Base-by-base conservation (phyloP, 1,140 invertebrate species). In the Apis dorsata region DNA sequence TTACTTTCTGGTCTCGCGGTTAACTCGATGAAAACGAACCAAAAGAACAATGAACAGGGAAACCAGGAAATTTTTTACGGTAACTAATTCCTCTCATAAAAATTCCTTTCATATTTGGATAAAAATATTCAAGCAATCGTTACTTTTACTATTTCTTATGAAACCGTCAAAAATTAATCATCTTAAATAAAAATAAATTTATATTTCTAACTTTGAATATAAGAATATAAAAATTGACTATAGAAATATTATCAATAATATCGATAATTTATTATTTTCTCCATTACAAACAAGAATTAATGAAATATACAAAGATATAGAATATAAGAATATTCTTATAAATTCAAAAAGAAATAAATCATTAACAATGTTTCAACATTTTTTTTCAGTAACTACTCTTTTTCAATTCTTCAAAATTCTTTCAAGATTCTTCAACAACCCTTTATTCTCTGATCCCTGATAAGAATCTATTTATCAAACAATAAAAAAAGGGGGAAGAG, bases 51-150 rank as follows among this genome's bases (percentile, higher is more conserved):
- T 59, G 65, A 77, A 44, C 34, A 65, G 69, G 12, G 59, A 65
- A n/a, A 1, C 79, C 19, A 28, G 72, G 55, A 81, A 15, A 81
- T 59, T 81, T 44, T 59, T 74, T 24, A 62, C 57, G 13, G 57
- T 28, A 62, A 79, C 19, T 51, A n/a, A 24, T 72, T 28, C 70
- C 28, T 17, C 17, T 72, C 51, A 24, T 72, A 24, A 24, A 72
- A 72, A 12, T 49, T 21, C 17, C 34, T 44, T 44, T 68, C 44
- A 44, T 62, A 9, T 49, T 13, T 12, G 21, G 12, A 13, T 44
- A 44, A 69, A 69, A 44, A 69, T 44, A 34, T 49, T n/a, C 12
- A 19, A 44, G 5, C 66, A 69, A 12, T 17, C 66, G n/a, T 15
- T 28, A 63, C 62, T 28, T 28, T 24, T 28, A 15, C n/a, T 21